These are phyloP conservation scores for Penaeus monodon DNA, from an alignment of 2,888 invertebrate genomes.

Conservation along the genomic window DNA sequence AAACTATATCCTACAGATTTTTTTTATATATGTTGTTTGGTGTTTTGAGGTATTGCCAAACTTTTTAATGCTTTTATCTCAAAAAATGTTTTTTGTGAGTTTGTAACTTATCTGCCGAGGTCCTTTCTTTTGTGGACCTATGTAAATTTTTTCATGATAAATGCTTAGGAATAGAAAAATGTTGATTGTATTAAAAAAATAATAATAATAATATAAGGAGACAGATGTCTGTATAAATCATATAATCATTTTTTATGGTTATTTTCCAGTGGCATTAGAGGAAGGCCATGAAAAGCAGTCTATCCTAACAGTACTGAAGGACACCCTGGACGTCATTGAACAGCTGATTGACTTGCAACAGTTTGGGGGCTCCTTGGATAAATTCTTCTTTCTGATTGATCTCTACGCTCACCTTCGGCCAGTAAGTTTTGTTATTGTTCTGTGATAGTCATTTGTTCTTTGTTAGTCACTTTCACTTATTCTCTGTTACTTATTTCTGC, in stretches of 20 bases:
- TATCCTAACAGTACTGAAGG: slow-evolving; percentile 71
- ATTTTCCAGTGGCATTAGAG: slow-evolving; percentile 45
- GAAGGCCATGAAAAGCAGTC: slow-evolving; percentile 49
- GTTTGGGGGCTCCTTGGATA: slow-evolving; percentile 80
- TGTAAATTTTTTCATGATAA: too few relatives aligned
- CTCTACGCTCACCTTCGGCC: slow-evolving; percentile 70
- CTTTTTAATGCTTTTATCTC: too few relatives aligned
- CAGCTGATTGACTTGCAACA: slow-evolving; percentile 80
- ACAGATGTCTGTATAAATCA: background rate
- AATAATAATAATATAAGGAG: too few relatives aligned
- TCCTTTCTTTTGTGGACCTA: too few relatives aligned
- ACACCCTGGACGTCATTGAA: slow-evolving; percentile 83
- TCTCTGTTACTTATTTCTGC: background rate
- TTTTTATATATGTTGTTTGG: too few relatives aligned
- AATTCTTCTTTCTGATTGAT: slow-evolving; percentile 87
- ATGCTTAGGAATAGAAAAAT: too few relatives aligned
- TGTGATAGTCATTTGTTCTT: background rate
- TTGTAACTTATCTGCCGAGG: too few relatives aligned
- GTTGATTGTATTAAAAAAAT: too few relatives aligned
- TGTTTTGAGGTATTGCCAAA: too few relatives aligned
- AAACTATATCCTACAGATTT: too few relatives aligned
- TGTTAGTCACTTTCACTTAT: background rate
- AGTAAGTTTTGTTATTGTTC: slow-evolving; percentile 30
- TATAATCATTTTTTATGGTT: background rate
- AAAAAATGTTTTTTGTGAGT: too few relatives aligned